Evolutionary conservation across 2,113 vertebrate genomes (phyloP), one percentile per base, ranked within the genome.

Genomic region (Myotis davidii): DNA sequence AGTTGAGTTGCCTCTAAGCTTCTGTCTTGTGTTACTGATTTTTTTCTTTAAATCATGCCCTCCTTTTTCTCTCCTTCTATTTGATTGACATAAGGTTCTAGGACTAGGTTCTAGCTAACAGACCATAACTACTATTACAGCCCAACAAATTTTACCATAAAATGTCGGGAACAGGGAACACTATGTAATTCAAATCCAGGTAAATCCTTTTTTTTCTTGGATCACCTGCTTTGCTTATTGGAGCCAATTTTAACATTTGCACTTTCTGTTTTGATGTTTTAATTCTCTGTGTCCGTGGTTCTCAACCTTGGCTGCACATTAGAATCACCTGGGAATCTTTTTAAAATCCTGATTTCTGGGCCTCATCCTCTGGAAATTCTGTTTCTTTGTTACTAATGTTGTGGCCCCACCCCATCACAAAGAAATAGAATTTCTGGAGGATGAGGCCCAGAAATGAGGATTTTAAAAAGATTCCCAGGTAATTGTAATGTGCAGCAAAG

Each of bases 21-120:
- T 59, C 90, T 93, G 74, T 92, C 21, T 94, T 97, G 70, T 96
- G 88, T 94, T 97, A 34, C 69, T 73, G 70, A n/a, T 50, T 93
- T 88, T 37, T 72, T 91, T 88, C 34, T 69, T 87, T 95, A 92
- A 78, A 54, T 52, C 23, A 88, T 9, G 20, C 27, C 90, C 69
- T 88, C 52, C 45, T n/a, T 78, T 59, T 56, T 84, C 18, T 88
- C 76, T 52, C 64, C 48, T 78, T 96, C 77, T 81, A 93, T 34
- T 27, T 78, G 61, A 86, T 5, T 96, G 64, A 59, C 32, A 27
- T 25, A n/a, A 81, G 8, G 13, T 34, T 95, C 54, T 27, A 76
- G 25, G 39, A 81, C 54, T 27, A 76, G 25, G 39, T 85, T 12
- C 25, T 96, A 87, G 16, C 88, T 85, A 73, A 1, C 27, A 29